phyloP scores from a whole-genome alignment of 2,888 invertebrate genomes.

The Cephus sareptanus region DNA sequence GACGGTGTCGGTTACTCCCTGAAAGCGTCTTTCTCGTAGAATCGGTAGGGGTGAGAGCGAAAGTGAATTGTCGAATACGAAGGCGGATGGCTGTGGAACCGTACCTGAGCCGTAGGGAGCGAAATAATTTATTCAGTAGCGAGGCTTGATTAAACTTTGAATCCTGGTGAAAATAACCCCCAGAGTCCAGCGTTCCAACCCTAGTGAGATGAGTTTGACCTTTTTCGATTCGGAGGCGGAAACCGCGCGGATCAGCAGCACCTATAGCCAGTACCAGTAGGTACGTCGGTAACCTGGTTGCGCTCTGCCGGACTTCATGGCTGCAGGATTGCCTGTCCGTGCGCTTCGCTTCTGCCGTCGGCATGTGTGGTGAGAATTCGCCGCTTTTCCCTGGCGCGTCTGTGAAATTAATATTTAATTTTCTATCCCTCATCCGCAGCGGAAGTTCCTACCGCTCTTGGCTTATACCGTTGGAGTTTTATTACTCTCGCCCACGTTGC shows the following conservation, averaged over 20 bases:
- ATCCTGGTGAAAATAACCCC: conserved; percentile 43
- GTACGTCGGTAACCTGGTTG: neutral
- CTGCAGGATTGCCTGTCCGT: neutral
- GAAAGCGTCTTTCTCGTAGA: neutral
- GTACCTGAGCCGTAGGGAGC: neutral
- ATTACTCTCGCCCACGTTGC: conserved; percentile 32
- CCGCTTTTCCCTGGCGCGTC: conserved; percentile 32
- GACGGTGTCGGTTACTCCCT: neutral
- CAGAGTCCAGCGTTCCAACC: conserved; percentile 23
- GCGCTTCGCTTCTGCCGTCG: conserved; percentile 13
- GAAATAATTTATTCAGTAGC: conserved; percentile 24
- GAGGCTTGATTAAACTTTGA: conserved; percentile 55
- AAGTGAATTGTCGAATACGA: neutral
- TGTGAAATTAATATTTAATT: conserved; percentile 61
- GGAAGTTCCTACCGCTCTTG: conserved; percentile 42
- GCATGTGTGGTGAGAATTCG: conserved; percentile 50
- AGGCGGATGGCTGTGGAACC: neutral
- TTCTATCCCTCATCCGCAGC: conserved; percentile 50
- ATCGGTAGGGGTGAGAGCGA: neutral
- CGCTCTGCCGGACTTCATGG: neutral
- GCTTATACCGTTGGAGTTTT: conserved; percentile 41
- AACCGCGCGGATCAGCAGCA: conserved; percentile 21
- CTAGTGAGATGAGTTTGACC: conserved; percentile 27
- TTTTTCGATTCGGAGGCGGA: conserved; percentile 27
- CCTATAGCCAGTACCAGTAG: neutral